phyloP scores from a whole-genome alignment of 2,797 vertebrate species.

The Danio aesculapii region DNA sequence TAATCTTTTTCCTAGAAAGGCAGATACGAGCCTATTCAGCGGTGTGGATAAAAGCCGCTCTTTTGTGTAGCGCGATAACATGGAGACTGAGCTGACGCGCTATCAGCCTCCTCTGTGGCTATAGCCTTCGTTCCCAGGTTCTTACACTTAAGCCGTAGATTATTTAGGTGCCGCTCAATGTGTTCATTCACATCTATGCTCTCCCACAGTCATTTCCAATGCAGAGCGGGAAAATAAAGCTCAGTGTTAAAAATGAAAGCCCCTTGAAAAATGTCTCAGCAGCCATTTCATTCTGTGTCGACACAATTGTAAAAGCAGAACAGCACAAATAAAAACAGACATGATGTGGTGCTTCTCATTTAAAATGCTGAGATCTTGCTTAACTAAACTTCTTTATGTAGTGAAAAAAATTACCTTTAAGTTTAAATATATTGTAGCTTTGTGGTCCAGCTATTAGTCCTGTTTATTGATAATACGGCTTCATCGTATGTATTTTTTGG shows the following conservation, averaged over 20 bases:
- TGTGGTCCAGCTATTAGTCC: not conserved
- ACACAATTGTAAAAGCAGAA: conserved; percentile 40
- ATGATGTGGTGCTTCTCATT: not conserved
- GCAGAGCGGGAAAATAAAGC: conserved; percentile 49
- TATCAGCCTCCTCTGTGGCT: conserved; percentile 57
- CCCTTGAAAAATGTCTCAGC: conserved; percentile 31
- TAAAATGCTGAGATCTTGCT: not conserved
- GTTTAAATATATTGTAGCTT: not conserved
- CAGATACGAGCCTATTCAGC: conserved; percentile 67
- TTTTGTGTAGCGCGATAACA: conserved; percentile 68
- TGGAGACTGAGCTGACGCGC: conserved; percentile 48
- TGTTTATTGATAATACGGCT: not conserved
- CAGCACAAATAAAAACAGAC: conserved; percentile 11
- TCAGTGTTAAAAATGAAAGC: conserved; percentile 53
- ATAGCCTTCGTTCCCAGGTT: conserved; percentile 63
- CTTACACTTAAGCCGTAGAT: conserved; percentile 61
- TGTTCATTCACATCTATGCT: conserved; percentile 58
- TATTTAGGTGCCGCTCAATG: conserved; percentile 62
- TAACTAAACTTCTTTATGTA: not conserved
- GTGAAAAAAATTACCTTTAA: not conserved
- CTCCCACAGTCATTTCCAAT: conserved; percentile 36
- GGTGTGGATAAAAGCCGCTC: conserved; percentile 64
- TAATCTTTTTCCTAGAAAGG: conserved; percentile 67
- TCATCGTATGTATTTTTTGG: not conserved
- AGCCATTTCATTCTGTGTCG: conserved; percentile 13